Base-by-base conservation (phyloP, 2,113 vertebrate genomes). In the Glaucidium brasilianum region DNA sequence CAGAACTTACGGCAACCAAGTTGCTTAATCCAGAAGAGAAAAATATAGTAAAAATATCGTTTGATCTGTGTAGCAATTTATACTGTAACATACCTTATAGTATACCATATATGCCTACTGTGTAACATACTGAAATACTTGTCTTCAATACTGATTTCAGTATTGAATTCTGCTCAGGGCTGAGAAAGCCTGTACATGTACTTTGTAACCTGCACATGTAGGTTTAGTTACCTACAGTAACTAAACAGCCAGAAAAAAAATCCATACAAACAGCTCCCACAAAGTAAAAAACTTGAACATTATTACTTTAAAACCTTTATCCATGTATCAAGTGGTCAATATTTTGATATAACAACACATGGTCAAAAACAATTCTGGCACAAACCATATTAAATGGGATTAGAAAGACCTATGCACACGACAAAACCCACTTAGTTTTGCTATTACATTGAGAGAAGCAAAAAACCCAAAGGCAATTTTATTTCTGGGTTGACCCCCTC, bases 231-330 rank as follows among this genome's bases (percentile, higher is more conserved):
- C 10, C 41, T 21, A 16, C 39, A 77, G 21, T 41, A 75, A 68
- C 14, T 34, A 34, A 62, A 10, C 8, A 37, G 25, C 26, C 34
- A 58, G 18, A 34, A 76, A 63, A 76, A 63, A 78, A 75, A 73
- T 5, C 5, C 29, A 39, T 7, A 66, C 1, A 3, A 81, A 59
- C 10, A 80, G 47, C 12, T 2, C 5, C 2, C 7, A 18, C 16
- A n/a, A 74, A 71, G 21, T 39, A 50, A 55, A 37, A 34, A 50
- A 41, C 14, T 49, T 43, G 3, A 78, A 25, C 2, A 1, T 37
- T 47, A 58, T 7, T 55, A 53, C 20, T 76, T 62, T 58, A 47
- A 91, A 91, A 63, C 27, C 27, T 11, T 39, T 58, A 27, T 82
- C n/a, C 12, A 41, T 4, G 5, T 26, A 67, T 14, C 7, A 39